These are phyloP conservation scores for Trissolcus basalis DNA, from an alignment of 1,140 invertebrate genomes.

Conservation along the genomic window DNA sequence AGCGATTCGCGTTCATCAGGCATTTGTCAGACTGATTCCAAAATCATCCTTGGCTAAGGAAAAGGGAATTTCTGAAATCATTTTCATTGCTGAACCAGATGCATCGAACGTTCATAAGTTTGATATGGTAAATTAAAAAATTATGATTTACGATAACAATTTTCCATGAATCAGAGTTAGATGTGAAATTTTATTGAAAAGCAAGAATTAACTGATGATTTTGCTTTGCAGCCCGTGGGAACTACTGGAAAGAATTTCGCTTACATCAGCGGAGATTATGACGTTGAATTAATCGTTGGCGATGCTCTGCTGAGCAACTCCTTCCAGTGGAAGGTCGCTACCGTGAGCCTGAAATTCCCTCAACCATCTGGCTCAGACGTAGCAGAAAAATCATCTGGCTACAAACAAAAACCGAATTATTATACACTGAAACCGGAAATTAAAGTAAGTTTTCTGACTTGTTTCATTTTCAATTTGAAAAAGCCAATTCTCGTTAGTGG, in stretches of 20 bases:
- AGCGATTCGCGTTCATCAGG: constrained; percentile 90
- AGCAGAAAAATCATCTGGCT: constrained; percentile 66
- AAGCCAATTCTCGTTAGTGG: constrained; percentile 72
- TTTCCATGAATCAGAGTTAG: too few relatives aligned
- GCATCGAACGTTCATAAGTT: constrained; percentile 89
- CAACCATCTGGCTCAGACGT: constrained; percentile 66
- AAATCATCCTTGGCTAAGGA: constrained; percentile 70
- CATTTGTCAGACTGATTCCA: constrained; percentile 88
- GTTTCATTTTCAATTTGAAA: constrained; percentile 6
- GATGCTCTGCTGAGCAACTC: constrained; percentile 94
- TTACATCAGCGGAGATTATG: constrained; percentile 86
- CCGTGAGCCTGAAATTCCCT: constrained; percentile 85
- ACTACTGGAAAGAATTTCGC: constrained; percentile 88
- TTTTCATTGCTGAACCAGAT: constrained; percentile 96
- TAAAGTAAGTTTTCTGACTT: constrained; percentile 74
- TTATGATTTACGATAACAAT: not conserved
- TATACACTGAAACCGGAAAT: constrained; percentile 89
- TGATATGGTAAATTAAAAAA: constrained; percentile 83
- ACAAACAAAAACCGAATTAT: constrained; percentile 68
- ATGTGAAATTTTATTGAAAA: too few relatives aligned
- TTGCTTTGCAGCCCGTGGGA: constrained; percentile 83
- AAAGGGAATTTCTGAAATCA: constrained; percentile 86
- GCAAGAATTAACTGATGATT: not conserved
- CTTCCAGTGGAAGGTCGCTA: constrained; percentile 89
- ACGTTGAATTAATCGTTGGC: constrained; percentile 90